Base-by-base conservation (phyloP, 2,113 vertebrate species). In the Polypterus bichir region DNA sequence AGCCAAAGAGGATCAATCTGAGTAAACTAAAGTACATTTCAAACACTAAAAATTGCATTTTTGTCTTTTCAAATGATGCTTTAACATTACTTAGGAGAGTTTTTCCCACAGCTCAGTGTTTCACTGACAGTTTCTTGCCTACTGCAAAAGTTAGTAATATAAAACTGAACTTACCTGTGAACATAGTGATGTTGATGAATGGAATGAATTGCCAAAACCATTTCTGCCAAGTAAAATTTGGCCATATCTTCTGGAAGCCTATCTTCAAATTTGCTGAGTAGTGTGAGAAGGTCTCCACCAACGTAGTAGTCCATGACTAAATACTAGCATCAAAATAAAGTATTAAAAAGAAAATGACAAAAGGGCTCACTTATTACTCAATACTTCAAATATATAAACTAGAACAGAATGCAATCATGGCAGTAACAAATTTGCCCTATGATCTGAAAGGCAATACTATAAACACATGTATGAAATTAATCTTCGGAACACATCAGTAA, bases 251-350 rank as follows among this genome's bases (percentile, higher is more conserved):
- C 94, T 0, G 96, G 96, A 44, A 99, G 91, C 9, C 92, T 86
- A 71, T 98, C 96, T 78, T 98, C 95, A 68, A 98, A 99, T 70
- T 97, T 98, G 78, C 94, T 98, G 77, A 99, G 94, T 71, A 99
- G 86, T 0, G 96, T 98, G 76, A 99, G 77, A 68, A 99, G 80
- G 73, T 99, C 96, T 0, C 95, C 96, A 3, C 96, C 96, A 66
- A 97, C 96, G 1, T 99, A 98, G 87, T 99, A 99, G 71, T 99
- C 96, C 96, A 99, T 99, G 65, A 99, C 96, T 67, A 99, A 77
- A 72, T 99, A 99, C 94, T 97, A 27, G 65, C 52, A 7, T 5
- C 44, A 60, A 46, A 76, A 53, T 8, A n/a, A 53, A 53, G 27
- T 27, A 27, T 27, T 27, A 27, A 46, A 51, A 44, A 62, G 3